Conservation (phyloP, 2,113 vertebrate genomes). For the Channa argus region DNA sequence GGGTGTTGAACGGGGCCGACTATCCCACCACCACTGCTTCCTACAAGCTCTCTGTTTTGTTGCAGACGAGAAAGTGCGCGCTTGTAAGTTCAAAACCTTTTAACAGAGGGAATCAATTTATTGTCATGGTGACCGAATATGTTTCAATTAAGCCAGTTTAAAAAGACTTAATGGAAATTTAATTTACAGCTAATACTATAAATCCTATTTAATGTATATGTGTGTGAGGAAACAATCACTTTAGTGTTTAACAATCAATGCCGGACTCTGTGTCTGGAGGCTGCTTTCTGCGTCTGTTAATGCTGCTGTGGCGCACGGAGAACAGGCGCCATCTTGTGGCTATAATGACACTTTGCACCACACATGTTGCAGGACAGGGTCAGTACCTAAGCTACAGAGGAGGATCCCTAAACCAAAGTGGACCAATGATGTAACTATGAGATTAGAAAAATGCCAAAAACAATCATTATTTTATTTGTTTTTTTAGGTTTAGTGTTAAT, state of each 20-base stretch:
- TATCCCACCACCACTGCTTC: constrained; percentile 16
- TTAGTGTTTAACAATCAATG: not conserved
- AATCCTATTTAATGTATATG: not conserved
- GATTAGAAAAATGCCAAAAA: too few species aligned
- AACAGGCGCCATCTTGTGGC: constrained; percentile 63
- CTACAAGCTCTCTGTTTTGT: not conserved
- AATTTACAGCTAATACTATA: not conserved
- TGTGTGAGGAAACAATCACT: accelerated
- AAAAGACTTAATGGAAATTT: not conserved
- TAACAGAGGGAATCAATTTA: constrained; percentile 4
- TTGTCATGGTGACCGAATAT: constrained; percentile 14
- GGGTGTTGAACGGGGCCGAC: constrained; percentile 5
- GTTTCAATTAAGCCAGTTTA: not conserved
- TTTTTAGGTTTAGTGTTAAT: too few species aligned
- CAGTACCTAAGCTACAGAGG: not conserved
- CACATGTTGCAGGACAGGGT: not conserved
- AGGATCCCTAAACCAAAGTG: too few species aligned
- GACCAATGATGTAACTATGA: too few species aligned
- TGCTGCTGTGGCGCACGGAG: not conserved
- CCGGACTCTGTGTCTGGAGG: too few species aligned
- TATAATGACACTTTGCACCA: not conserved
- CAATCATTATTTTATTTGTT: too few species aligned
- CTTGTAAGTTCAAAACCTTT: not conserved
- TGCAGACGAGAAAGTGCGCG: not conserved
- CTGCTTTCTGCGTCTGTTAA: too few species aligned